Evolutionary conservation across 2,797 vertebrate species (phyloP).

Genomic region (Tangara arthus): DNA sequence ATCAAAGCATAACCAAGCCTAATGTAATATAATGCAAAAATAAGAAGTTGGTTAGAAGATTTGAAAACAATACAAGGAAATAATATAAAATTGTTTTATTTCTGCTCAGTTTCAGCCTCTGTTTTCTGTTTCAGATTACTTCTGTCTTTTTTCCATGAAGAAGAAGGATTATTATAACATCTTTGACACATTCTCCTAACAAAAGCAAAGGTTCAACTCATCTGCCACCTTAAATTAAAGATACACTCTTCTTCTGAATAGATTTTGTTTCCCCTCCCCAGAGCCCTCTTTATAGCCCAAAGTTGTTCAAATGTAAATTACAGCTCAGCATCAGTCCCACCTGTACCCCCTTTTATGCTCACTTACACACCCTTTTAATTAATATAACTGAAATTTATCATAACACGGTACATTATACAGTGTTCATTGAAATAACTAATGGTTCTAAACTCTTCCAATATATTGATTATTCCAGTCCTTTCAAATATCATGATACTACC

Average conservation of each 20-base stretch:
- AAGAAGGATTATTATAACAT: neutral
- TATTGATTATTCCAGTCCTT: neutral
- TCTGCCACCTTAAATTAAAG: neutral
- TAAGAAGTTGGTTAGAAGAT: neutral
- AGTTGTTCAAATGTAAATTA: conserved; percentile 9
- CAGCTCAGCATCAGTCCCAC: neutral
- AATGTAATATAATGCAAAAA: neutral
- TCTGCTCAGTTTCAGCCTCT: neutral
- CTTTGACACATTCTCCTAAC: neutral
- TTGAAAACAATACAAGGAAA: neutral
- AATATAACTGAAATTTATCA: neutral
- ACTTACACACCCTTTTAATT: neutral
- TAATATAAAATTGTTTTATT: neutral
- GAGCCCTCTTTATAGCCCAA: neutral
- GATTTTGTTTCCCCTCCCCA: neutral
- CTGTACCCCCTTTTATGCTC: neutral
- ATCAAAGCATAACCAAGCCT: neutral
- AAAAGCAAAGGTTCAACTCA: neutral
- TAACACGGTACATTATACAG: neutral
- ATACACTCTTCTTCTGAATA: neutral
- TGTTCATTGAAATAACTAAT: neutral
- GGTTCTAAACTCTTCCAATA: neutral
- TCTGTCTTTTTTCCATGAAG: neutral
- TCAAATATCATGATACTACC: neutral
- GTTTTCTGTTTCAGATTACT: neutral